phyloP scores from a whole-genome alignment of 2,888 invertebrate species.

The Hedychridium roseum region DNA sequence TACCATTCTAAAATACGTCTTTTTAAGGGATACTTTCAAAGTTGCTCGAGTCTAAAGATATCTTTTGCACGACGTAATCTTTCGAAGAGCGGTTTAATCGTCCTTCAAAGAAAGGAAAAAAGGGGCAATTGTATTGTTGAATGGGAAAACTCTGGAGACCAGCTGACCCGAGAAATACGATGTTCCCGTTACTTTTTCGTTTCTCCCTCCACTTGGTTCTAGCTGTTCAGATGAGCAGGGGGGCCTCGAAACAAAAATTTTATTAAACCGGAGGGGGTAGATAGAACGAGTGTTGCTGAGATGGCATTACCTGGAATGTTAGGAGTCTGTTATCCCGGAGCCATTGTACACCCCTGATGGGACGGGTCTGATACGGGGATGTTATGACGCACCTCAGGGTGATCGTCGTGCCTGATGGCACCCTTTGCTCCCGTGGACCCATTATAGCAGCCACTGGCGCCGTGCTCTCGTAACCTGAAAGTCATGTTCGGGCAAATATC shows the following conservation, averaged over 20 bases:
- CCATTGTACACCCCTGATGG: constrained; percentile 67
- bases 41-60: no score
- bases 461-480: constrained; percentile 61
- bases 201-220: no score
- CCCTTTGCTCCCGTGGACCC: constrained; percentile 68
- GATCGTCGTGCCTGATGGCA: constrained; percentile 67
- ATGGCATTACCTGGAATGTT: constrained; percentile 65
- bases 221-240: constrained; percentile 14
- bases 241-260: constrained; percentile 27
- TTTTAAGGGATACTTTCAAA: no score
- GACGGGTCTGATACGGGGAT: constrained; percentile 59
- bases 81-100: no score
- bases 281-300: constrained; percentile 3
- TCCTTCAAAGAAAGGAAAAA: no score
- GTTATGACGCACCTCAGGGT: constrained; percentile 69
- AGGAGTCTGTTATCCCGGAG: constrained; percentile 68
- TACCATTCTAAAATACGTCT: no score
- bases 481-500: constrained; percentile 41
- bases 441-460: constrained; percentile 66
- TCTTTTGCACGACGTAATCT: no score
- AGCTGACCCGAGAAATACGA: no score
- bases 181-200: no score
- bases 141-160: no score
- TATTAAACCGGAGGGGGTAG: constrained; percentile 19
- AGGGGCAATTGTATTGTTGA: no score